These are phyloP conservation scores for Zoanthus sociatus DNA, from an alignment of 92 coral and sea anemone species.

Conservation along the genomic window DNA sequence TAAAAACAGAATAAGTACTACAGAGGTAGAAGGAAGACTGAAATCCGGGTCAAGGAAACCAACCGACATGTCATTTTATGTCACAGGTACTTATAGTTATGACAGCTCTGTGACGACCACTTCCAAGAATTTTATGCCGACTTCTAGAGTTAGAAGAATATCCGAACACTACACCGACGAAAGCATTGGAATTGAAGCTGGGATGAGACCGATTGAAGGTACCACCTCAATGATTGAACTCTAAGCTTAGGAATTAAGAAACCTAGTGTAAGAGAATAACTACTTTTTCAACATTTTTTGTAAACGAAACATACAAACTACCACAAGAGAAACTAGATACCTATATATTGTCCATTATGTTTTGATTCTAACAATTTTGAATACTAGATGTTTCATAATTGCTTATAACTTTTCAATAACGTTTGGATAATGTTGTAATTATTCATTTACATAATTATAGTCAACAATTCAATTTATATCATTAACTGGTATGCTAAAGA, in stretches of 20 bases:
- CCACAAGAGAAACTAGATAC: background rate
- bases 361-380: background rate
- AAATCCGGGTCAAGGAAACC: background rate
- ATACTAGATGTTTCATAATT: no score
- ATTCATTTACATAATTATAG: no score
- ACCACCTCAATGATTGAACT: background rate
- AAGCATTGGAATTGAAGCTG: constrained; percentile 21
- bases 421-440: no score
- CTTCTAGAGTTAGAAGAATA: background rate
- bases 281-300: background rate
- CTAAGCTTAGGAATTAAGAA: background rate
- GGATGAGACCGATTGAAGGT: constrained; percentile 17
- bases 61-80: background rate
- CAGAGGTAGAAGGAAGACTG: background rate
- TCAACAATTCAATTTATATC: no score
- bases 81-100: background rate
- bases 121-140: background rate
- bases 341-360: background rate
- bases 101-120: background rate
- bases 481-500: no score
- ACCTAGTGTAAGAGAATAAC: background rate
- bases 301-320: background rate
- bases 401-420: no score
- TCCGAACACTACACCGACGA: background rate
- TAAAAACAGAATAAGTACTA: background rate